Percentiles rank a stretch among this genome's conserved stretches.
These are phyloP conservation scores for Xylocampa areola DNA, from an alignment of 2,888 invertebrate genomes.

Conservation along the genomic window DNA sequence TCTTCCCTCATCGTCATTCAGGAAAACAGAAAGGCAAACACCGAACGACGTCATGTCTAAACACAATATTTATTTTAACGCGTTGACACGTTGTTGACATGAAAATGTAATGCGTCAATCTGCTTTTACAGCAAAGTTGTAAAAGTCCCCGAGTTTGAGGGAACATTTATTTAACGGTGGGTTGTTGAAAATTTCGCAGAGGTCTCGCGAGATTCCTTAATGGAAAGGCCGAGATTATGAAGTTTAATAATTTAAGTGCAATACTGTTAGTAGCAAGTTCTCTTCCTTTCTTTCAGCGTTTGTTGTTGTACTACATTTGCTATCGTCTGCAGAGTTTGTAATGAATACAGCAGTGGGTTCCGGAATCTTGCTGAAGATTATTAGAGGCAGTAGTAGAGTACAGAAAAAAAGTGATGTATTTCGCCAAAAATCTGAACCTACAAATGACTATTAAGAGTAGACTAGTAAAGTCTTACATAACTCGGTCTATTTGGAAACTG, in stretches of 20 bases:
- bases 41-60: not conserved
- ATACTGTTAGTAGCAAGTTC: constrained; percentile 5
- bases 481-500: no score
- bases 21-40: no score
- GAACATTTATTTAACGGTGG: constrained; percentile 36
- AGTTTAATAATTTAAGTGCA: constrained; percentile 39
- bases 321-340: not conserved
- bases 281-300: not conserved
- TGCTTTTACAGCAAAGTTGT: constrained; percentile 19
- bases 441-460: no score
- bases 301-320: not conserved
- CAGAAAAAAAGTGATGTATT: no score
- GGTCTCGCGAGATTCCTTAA: constrained; percentile 35
- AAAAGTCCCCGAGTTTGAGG: constrained; percentile 31
- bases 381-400: no score
- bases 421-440: no score
- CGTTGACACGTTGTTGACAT: constrained; percentile 25
- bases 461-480: no score
- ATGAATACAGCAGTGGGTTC: no score
- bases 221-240: constrained; percentile 32
- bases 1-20: no score
- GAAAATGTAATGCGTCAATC: constrained; percentile 39
- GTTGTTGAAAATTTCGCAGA: constrained; percentile 30
- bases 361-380: no score
- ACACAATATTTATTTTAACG: constrained; percentile 27